Evolutionary conservation across 53 echinoderm and acorn worm species (phyloP), one percentile per base, ranked within the genome.

Genomic region (Echinometra lucunter): DNA sequence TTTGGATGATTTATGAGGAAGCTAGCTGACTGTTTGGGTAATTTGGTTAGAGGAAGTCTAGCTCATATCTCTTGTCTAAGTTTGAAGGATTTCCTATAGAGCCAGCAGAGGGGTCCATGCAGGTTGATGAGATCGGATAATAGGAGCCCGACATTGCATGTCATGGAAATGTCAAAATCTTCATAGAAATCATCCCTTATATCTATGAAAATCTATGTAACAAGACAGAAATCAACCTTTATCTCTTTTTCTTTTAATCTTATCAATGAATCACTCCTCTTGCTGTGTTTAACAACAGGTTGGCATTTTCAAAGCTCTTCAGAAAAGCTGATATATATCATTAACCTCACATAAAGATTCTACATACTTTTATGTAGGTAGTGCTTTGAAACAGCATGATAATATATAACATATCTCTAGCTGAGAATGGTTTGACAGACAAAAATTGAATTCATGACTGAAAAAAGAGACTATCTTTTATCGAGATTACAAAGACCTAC

Each of bases 11-110:
- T 85, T 85, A 85, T 85, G 85, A 49, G 85, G 85, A 85, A 85
- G 85, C 30, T 85, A 49, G 45, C 85, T 2, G 85, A 85, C 85
- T 85, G 85, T 85, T 85, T 85, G 49, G 85, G 85, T 47, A 47
- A 85, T 85, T 85, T 49, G 85, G 49, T 9, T 7, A 21, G 28
- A 47, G 85, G 85, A 85, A 85, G 85, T 47, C 53, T 49, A 49
- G 12, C 18, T 81, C 81, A 25, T 44, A 44, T 25, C 81, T 81
- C 81, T 81, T 42, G 81, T 81, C 81, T 81, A 11, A 16, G 23
- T 81, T 81, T 81, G 25, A 30, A 44, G 42, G 40, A 81, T 81
- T 72, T 81, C 81, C 81, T 81, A 28, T 81, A 25, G 81, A 81
- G 81, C 12, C 35, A 35, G 35, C 72, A 72, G 72, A 72, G 72